A percentile compares a stretch with the other conserved stretches of the same genome.
Evolutionary conservation across 2,888 invertebrate species (phyloP).

Genomic region (Habroteleia sp.): DNA sequence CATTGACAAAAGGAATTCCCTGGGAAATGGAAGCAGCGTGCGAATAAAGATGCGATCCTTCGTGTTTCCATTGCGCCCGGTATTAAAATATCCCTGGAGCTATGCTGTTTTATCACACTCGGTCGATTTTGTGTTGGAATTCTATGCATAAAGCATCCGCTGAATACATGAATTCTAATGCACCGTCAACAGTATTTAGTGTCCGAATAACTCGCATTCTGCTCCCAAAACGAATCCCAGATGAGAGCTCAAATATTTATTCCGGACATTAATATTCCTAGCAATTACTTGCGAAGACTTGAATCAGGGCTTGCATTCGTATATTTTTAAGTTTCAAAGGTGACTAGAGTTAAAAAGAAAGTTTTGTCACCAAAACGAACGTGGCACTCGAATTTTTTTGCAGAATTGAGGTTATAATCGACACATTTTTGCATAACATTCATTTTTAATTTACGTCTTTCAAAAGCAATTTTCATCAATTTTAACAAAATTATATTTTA

Average conservation of each 20-base stretch:
- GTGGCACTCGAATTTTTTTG: too few species aligned
- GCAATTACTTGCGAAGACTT: constrained; percentile 42
- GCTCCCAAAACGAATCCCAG: constrained; percentile 50
- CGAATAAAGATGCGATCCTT: constrained; percentile 14
- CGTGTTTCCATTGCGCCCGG: not conserved
- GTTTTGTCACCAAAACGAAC: not conserved
- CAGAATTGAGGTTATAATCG: too few species aligned
- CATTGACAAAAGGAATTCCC: too few species aligned
- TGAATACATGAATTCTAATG: constrained; percentile 58
- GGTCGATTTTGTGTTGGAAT: constrained; percentile 48
- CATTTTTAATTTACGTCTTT: too few species aligned
- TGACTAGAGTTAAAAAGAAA: not conserved
- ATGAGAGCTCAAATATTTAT: constrained; percentile 56
- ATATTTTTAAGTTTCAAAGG: constrained; percentile 4
- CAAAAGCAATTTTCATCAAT: too few species aligned
- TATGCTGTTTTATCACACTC: constrained; percentile 50
- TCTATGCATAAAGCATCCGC: constrained; percentile 50
- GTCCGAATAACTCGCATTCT: constrained; percentile 56
- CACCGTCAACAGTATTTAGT: constrained; percentile 53
- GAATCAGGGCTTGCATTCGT: not conserved
- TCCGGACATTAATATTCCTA: constrained; percentile 53
- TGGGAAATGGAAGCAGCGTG: not conserved
- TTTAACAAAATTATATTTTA: too few species aligned
- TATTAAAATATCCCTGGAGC: constrained; percentile 40
- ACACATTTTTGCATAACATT: too few species aligned